Percentiles rank a stretch among this genome's conserved stretches.
phyloP scores from a whole-genome alignment of 2,797 vertebrate genomes.

The Benthosema pterotum region DNA sequence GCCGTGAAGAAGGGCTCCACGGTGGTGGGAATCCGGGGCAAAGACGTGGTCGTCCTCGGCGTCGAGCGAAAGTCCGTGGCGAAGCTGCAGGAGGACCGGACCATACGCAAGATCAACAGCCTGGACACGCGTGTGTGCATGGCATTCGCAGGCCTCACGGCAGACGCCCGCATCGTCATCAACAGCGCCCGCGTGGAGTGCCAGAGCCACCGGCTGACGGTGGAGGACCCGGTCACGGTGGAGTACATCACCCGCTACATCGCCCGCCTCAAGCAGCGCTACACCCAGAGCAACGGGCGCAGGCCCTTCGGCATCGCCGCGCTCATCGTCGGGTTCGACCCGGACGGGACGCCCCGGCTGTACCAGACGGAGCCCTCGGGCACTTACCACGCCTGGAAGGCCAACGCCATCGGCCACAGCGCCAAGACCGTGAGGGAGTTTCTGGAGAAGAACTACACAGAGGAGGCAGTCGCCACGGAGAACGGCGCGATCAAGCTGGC shows the following conservation, averaged over 20 bases:
- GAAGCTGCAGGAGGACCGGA: conserved; percentile 87
- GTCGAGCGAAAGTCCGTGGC: conserved; percentile 87
- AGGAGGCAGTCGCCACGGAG: conserved; percentile 81
- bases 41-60: conserved; percentile 85
- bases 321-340: conserved; percentile 87
- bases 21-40: conserved; percentile 86
- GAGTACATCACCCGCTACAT: conserved; percentile 93
- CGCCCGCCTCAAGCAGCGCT: conserved; percentile 89
- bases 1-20: conserved; percentile 92
- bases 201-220: conserved; percentile 90
- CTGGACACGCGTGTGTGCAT: conserved; percentile 87
- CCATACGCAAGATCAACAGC: conserved; percentile 84
- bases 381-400: conserved; percentile 89
- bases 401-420: conserved; percentile 84
- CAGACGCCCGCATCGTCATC: conserved; percentile 89
- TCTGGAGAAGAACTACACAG: conserved; percentile 87
- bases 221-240: conserved; percentile 90
- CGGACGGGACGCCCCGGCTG: conserved; percentile 82
- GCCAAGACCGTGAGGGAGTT: conserved; percentile 86
- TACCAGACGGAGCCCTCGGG: conserved; percentile 88
- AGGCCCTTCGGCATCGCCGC: conserved; percentile 87
- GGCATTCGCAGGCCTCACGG: conserved; percentile 89
- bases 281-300: conserved; percentile 85
- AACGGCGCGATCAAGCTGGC: conserved; percentile 84
- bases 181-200: conserved; percentile 90